Evolutionary conservation across 2,888 invertebrate species (phyloP).

Genomic region (Ophioninae sp.): DNA sequence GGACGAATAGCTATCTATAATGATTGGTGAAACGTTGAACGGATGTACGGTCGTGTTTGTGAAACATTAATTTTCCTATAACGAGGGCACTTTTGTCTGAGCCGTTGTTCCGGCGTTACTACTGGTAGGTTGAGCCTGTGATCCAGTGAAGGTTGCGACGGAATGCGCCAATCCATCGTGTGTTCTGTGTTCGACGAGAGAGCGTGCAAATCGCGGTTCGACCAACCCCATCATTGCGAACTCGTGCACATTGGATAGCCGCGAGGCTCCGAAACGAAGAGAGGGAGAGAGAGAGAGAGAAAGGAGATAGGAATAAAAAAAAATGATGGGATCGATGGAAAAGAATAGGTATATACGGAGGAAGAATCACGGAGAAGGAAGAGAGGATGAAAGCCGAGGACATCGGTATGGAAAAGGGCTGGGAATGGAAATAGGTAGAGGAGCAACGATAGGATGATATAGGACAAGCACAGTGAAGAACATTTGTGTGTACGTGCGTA

Average conservation of each 20-base stretch:
- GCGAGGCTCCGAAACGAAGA: slow-evolving; percentile 1
- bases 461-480: not conserved
- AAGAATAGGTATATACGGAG: slow-evolving; percentile 20
- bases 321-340: slow-evolving; percentile 21
- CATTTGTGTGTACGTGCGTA: no score
- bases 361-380: slow-evolving; percentile 29
- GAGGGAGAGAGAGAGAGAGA: not conserved
- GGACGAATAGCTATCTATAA: no score
- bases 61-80: slow-evolving; percentile 10
- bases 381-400: slow-evolving; percentile 2
- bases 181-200: slow-evolving; percentile 26
- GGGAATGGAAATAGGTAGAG: no score
- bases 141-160: slow-evolving; percentile 8
- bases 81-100: slow-evolving; percentile 2
- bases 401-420: slow-evolving; percentile 15
- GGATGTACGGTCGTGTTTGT: no score
- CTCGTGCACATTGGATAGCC: slow-evolving; percentile 30
- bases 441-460: no score
- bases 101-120: not conserved
- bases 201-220: slow-evolving; percentile 18
- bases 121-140: not conserved
- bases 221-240: slow-evolving; percentile 12
- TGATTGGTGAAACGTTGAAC: not conserved
- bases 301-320: no score
- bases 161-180: slow-evolving; percentile 37